Base-by-base conservation (phyloP, 2,797 vertebrate species). In the Sparidentex hasta region DNA sequence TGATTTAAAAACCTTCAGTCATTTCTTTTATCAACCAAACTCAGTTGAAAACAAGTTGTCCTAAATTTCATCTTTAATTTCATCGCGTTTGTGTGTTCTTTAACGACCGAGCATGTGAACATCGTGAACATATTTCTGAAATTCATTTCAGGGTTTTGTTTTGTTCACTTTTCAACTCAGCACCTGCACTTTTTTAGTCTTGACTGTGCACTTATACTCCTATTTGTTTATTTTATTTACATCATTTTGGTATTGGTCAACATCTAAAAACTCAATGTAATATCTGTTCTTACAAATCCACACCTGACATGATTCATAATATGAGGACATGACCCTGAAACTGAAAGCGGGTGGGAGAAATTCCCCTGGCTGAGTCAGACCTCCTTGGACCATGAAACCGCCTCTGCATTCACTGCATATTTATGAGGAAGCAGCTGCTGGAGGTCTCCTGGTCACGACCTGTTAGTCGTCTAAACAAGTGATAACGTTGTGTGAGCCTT, bases 381-480 rank as follows among this genome's bases (percentile, higher is more conserved):
- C 41, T 23, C 2, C 48, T 11, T 23, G n/a, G 52, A 54, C 25
- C 50, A 1, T 41, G 47, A 63, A 52, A 7, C 52, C 29, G 46
- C 16, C 2, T 46, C 38, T 58, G 44, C 76, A 70, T 84, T 79
- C 4, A 5, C 38, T 43, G 54, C 59, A 72, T 72, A 52, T 74
- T 64, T 51, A 72, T 6, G 11, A 69, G 27, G 20, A 62, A 57
- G 63, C 86, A 89, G 86, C 84, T 89, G 89, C 11, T 67, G 7
- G 21, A 23, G 51, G 65, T 78, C 62, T 0, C 7, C 33, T 1
- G 85, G 71, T 85, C 80, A 55, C 0, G 21, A 83, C 72, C 80
- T 44, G 38, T 44, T 29, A 54, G 55, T 52, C 29, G 14, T 63
- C 56, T 48, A 38, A 55, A 74, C 55, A 52, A 66, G 69, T 69